Base-by-base conservation (phyloP, 1,140 invertebrate species). In the Brachystomella parvula region DNA sequence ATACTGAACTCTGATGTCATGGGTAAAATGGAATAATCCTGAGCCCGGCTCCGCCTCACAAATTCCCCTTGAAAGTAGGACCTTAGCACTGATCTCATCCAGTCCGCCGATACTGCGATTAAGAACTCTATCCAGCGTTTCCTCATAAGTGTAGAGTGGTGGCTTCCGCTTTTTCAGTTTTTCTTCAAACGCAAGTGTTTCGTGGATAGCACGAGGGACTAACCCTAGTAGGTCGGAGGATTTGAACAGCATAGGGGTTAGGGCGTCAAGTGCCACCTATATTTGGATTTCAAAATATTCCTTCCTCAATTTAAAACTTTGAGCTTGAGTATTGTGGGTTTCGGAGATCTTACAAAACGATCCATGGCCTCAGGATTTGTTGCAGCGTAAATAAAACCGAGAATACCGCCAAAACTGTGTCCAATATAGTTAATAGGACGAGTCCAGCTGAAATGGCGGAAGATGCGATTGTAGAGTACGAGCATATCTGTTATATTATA, bases 1-100 rank as follows among this genome's bases (percentile, higher is more conserved):
- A 53, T 67, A 69, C 26, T 70, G 67, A 29, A 72, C 67, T 2
- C 71, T 62, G 53, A 72, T 69, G 44, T 72, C 71, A 63, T 72
- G 71, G 12, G 67, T 63, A 61, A 72, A 72, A 6, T 53, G 47
- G 33, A 31, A 72, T 60, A 39, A 62, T 15, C 65, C 67, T 26
- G 67, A 65, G 1, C 65, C 68, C 19, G 68, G 47, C 1, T 58
- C 39, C n/a, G 26, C 26, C 33, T 72, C 68, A 1, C 35, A 44
- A 24, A 68, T 61, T 24, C 71, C 71, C 21, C 71, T 49, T 6
- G 65, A 58, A 65, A 72, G 65, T 39, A 72, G 47, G 26, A 67
- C 44, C 47, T 72, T 67, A 47, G 62, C 65, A 6, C 68, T 65
- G 6, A n/a, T 30, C 32, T 24, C 63, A 47, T 72, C 71, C 19